Evolutionary conservation across 2,888 invertebrate species (phyloP).

Genomic region (Plebejus melissa): DNA sequence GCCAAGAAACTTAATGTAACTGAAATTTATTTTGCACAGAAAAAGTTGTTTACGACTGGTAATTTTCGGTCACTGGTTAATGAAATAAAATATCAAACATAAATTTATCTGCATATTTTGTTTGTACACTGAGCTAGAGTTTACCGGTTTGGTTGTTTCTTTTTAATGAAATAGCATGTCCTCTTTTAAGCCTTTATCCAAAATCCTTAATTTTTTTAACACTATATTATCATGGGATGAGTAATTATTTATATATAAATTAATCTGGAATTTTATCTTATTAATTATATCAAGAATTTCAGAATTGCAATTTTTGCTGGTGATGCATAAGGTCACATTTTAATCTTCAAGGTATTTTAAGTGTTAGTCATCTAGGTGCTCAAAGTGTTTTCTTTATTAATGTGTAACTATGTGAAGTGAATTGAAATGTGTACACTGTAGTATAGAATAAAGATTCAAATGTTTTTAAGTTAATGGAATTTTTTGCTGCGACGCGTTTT

Average conservation of each 20-base stretch:
- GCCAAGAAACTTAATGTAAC: background rate
- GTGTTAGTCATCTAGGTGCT: slow-evolving; percentile 21
- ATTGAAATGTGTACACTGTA: background rate
- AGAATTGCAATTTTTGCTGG: background rate
- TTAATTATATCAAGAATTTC: background rate
- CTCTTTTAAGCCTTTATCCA: background rate
- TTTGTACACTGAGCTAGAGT: slow-evolving; percentile 3
- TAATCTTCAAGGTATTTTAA: background rate
- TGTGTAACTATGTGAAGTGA: slow-evolving; percentile 13
- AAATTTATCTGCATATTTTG: slow-evolving; percentile 1
- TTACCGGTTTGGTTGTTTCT: background rate
- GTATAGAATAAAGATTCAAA: background rate
- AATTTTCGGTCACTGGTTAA: background rate
- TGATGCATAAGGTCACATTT: background rate
- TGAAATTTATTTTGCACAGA: background rate
- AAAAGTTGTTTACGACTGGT: background rate
- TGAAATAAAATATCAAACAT: background rate
- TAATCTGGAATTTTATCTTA: background rate
- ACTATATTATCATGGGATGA: background rate
- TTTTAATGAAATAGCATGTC: background rate
- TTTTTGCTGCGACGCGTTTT: background rate
- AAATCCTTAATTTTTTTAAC: background rate
- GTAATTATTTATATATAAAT: background rate
- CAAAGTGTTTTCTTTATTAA: background rate
- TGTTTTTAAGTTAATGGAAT: slow-evolving; percentile 1